Conservation (phyloP, 2,888 invertebrate genomes). For the Ormyrus nitidulus region DNA sequence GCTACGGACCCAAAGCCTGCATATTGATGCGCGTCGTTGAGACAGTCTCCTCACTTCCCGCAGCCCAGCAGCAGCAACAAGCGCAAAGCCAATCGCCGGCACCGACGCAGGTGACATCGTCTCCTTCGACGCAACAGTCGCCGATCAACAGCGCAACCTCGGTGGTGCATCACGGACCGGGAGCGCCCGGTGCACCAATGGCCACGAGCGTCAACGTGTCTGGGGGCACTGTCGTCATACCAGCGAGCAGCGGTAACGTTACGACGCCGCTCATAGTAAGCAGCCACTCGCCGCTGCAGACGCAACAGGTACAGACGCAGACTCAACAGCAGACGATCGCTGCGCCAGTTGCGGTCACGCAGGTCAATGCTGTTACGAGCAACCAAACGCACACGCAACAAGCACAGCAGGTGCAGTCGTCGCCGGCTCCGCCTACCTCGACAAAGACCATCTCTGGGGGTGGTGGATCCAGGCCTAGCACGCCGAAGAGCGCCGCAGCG, state of each 20-base stretch:
- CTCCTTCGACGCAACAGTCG: conserved; percentile 16
- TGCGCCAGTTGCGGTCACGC: no score
- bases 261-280: background rate
- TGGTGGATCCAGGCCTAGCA: conserved; percentile 62
- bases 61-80: conserved; percentile 40
- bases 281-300: conserved; percentile 9
- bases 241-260: conserved; percentile 1
- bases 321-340: conserved; percentile 5
- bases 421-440: conserved; percentile 57
- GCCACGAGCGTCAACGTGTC: conserved; percentile 58
- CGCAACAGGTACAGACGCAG: conserved; percentile 31
- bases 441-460: conserved; percentile 52
- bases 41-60: conserved; percentile 83
- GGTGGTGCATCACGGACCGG: conserved; percentile 47
- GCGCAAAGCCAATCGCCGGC: conserved; percentile 39
- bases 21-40: conserved; percentile 98
- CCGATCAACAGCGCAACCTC: conserved; percentile 55
- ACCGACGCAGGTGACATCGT: conserved; percentile 14
- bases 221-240: conserved; percentile 60
- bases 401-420: conserved; percentile 31
- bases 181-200: conserved; percentile 55
- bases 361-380: background rate
- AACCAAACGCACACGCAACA: conserved; percentile 7
- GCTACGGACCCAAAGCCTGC: conserved; percentile 96
- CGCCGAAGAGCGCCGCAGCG: conserved; percentile 62